phyloP scores from a whole-genome alignment of 1,140 invertebrate species.

The Trichonephila clavata region DNA sequence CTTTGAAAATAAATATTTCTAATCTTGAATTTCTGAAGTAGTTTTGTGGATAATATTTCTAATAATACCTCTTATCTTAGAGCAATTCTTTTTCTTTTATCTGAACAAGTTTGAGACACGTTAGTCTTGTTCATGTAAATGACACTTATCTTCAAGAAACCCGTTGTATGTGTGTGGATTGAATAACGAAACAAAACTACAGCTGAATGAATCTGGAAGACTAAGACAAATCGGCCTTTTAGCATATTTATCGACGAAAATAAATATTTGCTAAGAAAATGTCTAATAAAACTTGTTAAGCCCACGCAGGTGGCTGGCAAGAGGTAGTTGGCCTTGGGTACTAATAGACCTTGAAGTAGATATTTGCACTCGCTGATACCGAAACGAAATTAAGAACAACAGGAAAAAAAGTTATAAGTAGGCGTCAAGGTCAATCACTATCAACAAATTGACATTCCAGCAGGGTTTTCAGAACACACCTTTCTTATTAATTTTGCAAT shows the following conservation, averaged over 20 bases:
- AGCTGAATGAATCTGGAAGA: background rate
- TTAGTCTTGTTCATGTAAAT: background rate
- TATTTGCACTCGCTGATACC: conserved; percentile 27
- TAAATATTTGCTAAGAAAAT: conserved; percentile 27
- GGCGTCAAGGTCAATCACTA: conserved; percentile 27
- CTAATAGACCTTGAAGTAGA: conserved; percentile 12
- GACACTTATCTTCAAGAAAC: background rate
- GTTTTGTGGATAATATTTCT: too few relatives aligned
- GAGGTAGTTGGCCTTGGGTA: background rate
- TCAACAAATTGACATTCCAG: background rate
- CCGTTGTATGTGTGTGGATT: too few relatives aligned
- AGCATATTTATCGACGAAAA: conserved; percentile 21
- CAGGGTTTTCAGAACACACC: background rate
- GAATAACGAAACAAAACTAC: background rate
- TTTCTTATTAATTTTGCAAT: background rate
- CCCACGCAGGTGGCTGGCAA: conserved; percentile 29
- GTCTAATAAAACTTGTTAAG: conserved; percentile 41
- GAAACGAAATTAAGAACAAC: conserved; percentile 17
- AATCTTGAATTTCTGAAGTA: too few relatives aligned
- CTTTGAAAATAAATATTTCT: too few relatives aligned
- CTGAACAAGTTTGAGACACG: background rate
- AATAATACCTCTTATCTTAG: too few relatives aligned
- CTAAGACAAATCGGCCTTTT: background rate
- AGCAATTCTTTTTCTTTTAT: too few relatives aligned
- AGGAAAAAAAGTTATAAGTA: background rate